Percentiles rank a stretch among this genome's conserved stretches.
phyloP scores from a whole-genome alignment of 2,797 vertebrate species.

The Hephaestus fuliginosus region DNA sequence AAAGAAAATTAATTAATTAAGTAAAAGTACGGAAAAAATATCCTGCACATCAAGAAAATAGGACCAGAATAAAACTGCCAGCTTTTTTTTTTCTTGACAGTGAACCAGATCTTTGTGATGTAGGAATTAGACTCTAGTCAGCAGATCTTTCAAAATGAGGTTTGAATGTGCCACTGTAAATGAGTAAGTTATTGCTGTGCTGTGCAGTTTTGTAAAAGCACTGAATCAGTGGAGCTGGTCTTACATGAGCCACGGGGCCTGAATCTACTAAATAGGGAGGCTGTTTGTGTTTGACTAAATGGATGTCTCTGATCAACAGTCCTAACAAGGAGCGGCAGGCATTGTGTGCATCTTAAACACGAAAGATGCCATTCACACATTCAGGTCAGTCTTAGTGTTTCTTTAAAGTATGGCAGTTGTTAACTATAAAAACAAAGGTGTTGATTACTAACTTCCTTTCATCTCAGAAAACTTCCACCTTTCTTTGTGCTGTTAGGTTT shows the following conservation, averaged over 20 bases:
- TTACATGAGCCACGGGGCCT: not conserved
- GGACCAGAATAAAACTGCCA: slow-evolving; percentile 20
- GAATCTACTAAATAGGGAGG: slow-evolving; percentile 12
- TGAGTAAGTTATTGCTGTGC: slow-evolving; percentile 54
- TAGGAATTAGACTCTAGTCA: slow-evolving; percentile 50
- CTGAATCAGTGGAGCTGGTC: slow-evolving; percentile 48
- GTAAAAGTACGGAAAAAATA: not conserved
- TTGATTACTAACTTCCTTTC: not conserved
- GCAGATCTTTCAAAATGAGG: slow-evolving; percentile 68
- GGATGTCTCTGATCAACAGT: slow-evolving; percentile 7
- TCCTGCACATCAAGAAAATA: slow-evolving; percentile 3
- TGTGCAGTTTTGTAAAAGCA: slow-evolving; percentile 51
- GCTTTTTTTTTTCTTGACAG: slow-evolving; percentile 21
- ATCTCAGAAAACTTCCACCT: not conserved
- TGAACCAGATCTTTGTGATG: slow-evolving; percentile 34
- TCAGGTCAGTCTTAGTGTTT: not conserved
- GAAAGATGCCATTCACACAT: slow-evolving; percentile 4
- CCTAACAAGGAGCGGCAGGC: slow-evolving; percentile 13
- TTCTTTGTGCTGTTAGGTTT: not conserved
- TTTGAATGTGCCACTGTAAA: slow-evolving; percentile 60
- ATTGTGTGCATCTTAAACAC: slow-evolving; percentile 4
- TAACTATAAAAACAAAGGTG: not conserved
- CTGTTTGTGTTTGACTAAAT: slow-evolving; percentile 25
- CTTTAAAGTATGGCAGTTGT: not conserved
- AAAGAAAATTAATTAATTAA: not conserved